phyloP scores from a whole-genome alignment of 2,888 invertebrate genomes.

The Eupithecia abbreviata region DNA sequence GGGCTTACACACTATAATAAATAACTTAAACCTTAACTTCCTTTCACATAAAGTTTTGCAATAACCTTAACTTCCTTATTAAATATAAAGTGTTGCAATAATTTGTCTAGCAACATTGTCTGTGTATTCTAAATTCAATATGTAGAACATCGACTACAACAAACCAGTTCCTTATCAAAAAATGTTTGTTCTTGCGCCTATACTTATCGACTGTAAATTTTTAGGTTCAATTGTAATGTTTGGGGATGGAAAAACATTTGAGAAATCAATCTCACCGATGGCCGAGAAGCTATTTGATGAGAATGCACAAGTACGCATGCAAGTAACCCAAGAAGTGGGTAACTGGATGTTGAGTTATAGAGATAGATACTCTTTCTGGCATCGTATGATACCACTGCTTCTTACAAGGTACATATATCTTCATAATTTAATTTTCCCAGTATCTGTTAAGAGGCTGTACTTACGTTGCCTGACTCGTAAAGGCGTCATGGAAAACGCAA shows the following conservation, averaged over 20 bases:
- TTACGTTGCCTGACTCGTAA: background rate
- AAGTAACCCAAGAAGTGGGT: slow-evolving; percentile 90
- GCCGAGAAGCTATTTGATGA: slow-evolving; percentile 95
- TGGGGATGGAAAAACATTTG: slow-evolving; percentile 88
- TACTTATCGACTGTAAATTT: slow-evolving; percentile 13
- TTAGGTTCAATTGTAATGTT: slow-evolving; percentile 86
- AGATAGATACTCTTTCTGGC: slow-evolving; percentile 95
- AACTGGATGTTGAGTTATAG: slow-evolving; percentile 89
- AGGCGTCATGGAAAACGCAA: background rate
- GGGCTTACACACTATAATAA: too few species aligned
- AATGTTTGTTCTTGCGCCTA: background rate
- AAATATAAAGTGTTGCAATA: background rate
- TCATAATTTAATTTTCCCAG: background rate
- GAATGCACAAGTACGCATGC: slow-evolving; percentile 89
- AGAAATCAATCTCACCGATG: slow-evolving; percentile 89
- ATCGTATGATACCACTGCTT: slow-evolving; percentile 92
- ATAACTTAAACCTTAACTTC: too few species aligned
- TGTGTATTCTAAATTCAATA: background rate
- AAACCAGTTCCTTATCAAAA: background rate
- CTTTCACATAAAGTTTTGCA: too few species aligned
- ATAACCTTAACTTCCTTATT: slow-evolving; percentile 49
- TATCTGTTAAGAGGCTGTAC: background rate
- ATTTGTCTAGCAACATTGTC: background rate
- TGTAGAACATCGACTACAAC: background rate
- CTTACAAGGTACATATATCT: slow-evolving; percentile 87